Evolutionary conservation across 2,888 invertebrate species (phyloP).

Genomic region (Drosophila lutescens): DNA sequence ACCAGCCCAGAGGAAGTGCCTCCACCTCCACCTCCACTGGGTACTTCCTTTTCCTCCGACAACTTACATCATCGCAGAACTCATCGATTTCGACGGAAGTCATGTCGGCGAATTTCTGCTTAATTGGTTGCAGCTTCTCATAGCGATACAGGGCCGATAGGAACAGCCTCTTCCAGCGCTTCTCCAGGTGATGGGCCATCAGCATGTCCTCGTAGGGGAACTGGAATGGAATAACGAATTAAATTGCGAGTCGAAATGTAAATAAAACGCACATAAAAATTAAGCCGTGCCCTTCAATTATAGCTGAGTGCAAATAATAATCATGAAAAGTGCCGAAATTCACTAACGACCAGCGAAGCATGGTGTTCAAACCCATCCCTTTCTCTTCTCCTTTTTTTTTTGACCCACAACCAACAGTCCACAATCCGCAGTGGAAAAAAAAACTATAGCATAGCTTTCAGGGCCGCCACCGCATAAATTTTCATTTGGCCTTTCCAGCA

Average conservation of each 20-base stretch:
- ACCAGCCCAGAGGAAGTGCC: background rate
- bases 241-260: constrained; percentile 19
- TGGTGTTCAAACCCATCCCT: constrained; percentile 17
- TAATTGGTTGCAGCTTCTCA: constrained; percentile 90
- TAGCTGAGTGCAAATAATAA: constrained; percentile 77
- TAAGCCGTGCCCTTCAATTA: constrained; percentile 72
- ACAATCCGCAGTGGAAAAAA: constrained; percentile 31
- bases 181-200: constrained; percentile 86
- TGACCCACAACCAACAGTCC: constrained; percentile 17
- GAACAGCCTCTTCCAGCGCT: constrained; percentile 89
- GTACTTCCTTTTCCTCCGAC: constrained; percentile 28
- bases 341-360: constrained; percentile 63
- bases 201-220: constrained; percentile 84
- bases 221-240: constrained; percentile 55
- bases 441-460: constrained; percentile 59
- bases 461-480: constrained; percentile 67
- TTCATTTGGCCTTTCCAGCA: constrained; percentile 57
- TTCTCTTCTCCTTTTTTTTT: background rate
- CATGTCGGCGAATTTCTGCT: constrained; percentile 93
- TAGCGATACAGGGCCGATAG: constrained; percentile 89
- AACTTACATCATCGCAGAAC: constrained; percentile 82
- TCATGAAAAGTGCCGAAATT: constrained; percentile 74
- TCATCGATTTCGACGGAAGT: constrained; percentile 89
- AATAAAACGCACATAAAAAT: constrained; percentile 59
- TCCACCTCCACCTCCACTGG: background rate